phyloP scores from a whole-genome alignment of 1,140 invertebrate genomes.

The Anastrepha ludens region DNA sequence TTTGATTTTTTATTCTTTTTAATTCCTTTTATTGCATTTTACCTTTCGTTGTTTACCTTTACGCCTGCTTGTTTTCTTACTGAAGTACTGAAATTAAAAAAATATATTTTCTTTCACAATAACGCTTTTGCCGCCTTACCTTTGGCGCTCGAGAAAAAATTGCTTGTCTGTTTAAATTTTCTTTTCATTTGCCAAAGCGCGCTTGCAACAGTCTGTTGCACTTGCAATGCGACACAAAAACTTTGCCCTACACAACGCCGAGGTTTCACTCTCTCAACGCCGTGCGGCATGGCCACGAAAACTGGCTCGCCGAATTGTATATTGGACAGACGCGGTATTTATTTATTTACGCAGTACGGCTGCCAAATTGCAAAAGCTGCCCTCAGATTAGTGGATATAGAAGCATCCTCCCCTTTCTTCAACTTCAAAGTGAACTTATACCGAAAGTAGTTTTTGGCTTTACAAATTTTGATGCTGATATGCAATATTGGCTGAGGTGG shows the following conservation, averaged over 20 bases:
- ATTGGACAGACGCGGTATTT: background rate
- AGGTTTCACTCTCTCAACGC: too few species aligned
- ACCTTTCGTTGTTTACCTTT: slow-evolving; percentile 43
- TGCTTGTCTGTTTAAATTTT: slow-evolving; percentile 37
- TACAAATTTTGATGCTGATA: background rate
- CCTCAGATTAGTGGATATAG: background rate
- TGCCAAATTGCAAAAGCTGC: background rate
- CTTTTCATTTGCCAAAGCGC: slow-evolving; percentile 45
- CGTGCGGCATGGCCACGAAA: background rate
- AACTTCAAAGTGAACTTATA: background rate
- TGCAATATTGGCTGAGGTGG: background rate
- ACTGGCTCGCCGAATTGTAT: background rate
- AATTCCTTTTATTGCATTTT: background rate
- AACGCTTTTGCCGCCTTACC: background rate
- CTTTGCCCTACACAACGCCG: background rate
- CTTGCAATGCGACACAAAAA: slow-evolving; percentile 43
- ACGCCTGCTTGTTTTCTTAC: background rate
- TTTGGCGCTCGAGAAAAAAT: background rate
- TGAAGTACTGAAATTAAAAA: background rate
- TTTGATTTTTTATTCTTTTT: background rate
- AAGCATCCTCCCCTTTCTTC: background rate
- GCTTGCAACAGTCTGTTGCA: slow-evolving; percentile 50
- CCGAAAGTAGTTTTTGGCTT: background rate
- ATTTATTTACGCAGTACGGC: slow-evolving; percentile 23
- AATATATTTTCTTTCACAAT: background rate